These are phyloP conservation scores for Pseudorasbora parva DNA, from an alignment of 2,113 vertebrate species.

Conservation along the genomic window DNA sequence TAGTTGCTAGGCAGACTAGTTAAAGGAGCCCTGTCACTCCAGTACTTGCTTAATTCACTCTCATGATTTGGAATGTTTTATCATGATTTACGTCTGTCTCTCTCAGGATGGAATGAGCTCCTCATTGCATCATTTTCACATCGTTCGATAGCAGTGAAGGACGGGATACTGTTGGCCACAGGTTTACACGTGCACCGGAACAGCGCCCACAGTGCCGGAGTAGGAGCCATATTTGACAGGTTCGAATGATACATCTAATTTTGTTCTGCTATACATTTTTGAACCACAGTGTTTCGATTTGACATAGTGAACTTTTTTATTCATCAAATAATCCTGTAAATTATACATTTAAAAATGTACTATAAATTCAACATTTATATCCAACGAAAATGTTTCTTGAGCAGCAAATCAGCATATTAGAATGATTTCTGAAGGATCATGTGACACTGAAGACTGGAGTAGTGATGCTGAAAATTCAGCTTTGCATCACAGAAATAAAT, in stretches of 20 bases:
- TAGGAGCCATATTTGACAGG: slow-evolving; percentile 99
- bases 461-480: too few species aligned
- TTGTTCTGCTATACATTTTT: background rate
- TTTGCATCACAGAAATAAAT: too few species aligned
- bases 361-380: too few species aligned
- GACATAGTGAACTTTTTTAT: too few species aligned
- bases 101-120: slow-evolving; percentile 95
- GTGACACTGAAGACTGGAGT: too few species aligned
- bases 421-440: too few species aligned
- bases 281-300: background rate
- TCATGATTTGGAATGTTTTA: background rate
- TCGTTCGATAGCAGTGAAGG: slow-evolving; percentile 94
- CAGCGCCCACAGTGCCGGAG: slow-evolving; percentile 96
- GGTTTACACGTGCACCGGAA: slow-evolving; percentile 96
- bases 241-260: slow-evolving; percentile 58
- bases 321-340: too few species aligned
- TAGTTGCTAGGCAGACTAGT: slow-evolving; percentile 79
- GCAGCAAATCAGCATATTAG: too few species aligned
- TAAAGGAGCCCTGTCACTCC: slow-evolving; percentile 77
- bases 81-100: slow-evolving; percentile 28
- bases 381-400: too few species aligned
- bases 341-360: too few species aligned
- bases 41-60: background rate
- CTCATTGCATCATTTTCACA: slow-evolving; percentile 98
- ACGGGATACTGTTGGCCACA: slow-evolving; percentile 94